Evolutionary conservation across 2,888 invertebrate species (phyloP), one percentile per base, ranked within the genome.

Genomic region (Trilocha varians): DNA sequence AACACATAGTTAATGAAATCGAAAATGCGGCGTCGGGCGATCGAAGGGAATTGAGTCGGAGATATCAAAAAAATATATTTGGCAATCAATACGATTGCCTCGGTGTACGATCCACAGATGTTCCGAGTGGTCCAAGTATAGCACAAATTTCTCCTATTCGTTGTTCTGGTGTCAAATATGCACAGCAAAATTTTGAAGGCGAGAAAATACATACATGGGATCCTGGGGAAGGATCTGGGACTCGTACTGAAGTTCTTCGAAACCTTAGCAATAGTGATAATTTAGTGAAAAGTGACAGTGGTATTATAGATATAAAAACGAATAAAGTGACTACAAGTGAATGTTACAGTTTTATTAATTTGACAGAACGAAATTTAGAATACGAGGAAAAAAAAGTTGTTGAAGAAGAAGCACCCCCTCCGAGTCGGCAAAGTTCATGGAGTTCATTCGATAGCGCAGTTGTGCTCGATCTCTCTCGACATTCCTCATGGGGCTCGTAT

Each of bases 401-500:
- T 45, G 74, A 72, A 50, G 65, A 72, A 33, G 68, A 74, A 14
- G 70, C 69, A 53, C 63, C 73, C 59, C 69, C 80, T 56, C 67
- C 82, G 51, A 75, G 83, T 51, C 78, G 93, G 25, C 93, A 93
- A 70, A 91, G 91, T 71, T 93, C 93, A 38, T 93, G 93, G 92
- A 91, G 90, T 64, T 91, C 91, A 25, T 90, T 90, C 67, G 93
- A 93, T 72, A 93, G 93, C 66, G 93, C 92, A 16, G 91, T 92
- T 32, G 91, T 89, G 37, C 80, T 91, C 47, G 92, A 92, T 53
- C 88, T 91, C 18, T 92, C 93, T 44, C 88, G 94, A 8, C 93
- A 93, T 66, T 91, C 93, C 51, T 93, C 94, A 34, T 94, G 94
- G 93, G 93, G 93, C 45, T 91, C 92, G n/a, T 90, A 89, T 39